A percentile compares a stretch with the other conserved stretches of the same genome.
Conservation (phyloP, 2,797 vertebrate genomes). For the Rhinogobio ventralis region DNA sequence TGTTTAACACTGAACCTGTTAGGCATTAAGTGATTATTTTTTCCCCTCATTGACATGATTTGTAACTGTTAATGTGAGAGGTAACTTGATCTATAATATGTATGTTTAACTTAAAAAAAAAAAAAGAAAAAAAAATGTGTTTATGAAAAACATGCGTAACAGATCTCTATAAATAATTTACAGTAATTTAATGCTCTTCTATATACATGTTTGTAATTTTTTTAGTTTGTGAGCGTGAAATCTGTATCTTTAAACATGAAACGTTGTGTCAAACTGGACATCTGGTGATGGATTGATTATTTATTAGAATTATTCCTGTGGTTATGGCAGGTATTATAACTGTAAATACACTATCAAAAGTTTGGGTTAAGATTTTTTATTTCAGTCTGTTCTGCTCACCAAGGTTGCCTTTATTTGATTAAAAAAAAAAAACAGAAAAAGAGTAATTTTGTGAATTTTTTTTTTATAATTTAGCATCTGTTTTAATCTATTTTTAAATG, state of each 20-base stretch:
- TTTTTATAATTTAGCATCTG: neutral
- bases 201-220: neutral
- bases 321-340: too few species aligned
- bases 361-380: neutral
- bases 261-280: neutral
- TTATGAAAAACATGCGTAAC: constrained; percentile 40
- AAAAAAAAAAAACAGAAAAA: too few species aligned
- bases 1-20: constrained; percentile 59
- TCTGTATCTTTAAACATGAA: neutral
- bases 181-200: neutral
- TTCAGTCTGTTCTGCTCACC: neutral
- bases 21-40: constrained; percentile 55
- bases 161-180: neutral
- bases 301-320: too few species aligned
- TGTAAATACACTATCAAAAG: neutral
- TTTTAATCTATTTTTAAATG: neutral
- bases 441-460: too few species aligned
- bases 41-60: constrained; percentile 61
- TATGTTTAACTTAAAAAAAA: constrained; percentile 56
- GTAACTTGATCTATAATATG: constrained; percentile 69
- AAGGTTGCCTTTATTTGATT: too few species aligned
- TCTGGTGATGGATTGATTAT: neutral
- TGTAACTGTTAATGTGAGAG: constrained; percentile 67
- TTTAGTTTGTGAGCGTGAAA: neutral
- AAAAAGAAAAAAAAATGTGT: constrained; percentile 64